Base-by-base conservation (phyloP, 2,888 invertebrate genomes). In the Polydrusus tereticollis region DNA sequence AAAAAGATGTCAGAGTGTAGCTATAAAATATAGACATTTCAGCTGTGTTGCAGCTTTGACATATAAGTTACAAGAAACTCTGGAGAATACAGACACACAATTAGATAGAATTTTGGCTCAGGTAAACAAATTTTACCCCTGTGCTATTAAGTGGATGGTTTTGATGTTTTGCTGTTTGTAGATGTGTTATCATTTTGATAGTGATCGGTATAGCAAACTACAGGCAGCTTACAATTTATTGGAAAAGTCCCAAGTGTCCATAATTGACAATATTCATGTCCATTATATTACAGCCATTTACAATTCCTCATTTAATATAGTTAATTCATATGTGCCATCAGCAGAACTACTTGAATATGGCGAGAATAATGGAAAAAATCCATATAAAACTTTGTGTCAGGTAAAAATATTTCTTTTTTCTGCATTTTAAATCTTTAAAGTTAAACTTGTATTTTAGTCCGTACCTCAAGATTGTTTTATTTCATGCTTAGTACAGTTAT, bases 281-380 rank as follows among this genome's bases (percentile, higher is more conserved):
- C 97, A 98, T 83, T 97, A 96, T 80, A 94, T 96, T 0, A 96
- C 96, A 43, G 94, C 96, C 0, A 94, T 98, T 43, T 97, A 95
- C 77, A 93, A 93, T 74, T 90, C 92, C 0, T 92, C 95, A 0
- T 89, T 88, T 74, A 87, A 87, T 2, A 87, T 88, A 1, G 83
- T 89, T 0, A 88, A 85, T 78, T 88, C 86, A 60, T 90, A 85
- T 81, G 87, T 85, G 71, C 87, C 86, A 58, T 84, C 85, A 6
- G 76, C 80, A 0, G 84, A 85, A 43, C 75, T 79, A 26, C 69
- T 81, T 10, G 83, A 84, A 57, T 78, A 76, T 26, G 77, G 82
- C 1, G 86, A 86, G 52, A 87, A 87, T 50, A 88, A 88, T 66
- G 87, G 87, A 3, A 91, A 92, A 78, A 89, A 91, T 80, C 91